A percentile compares a stretch with the other conserved stretches of the same genome.
Evolutionary conservation across 1,140 invertebrate species (phyloP).

Genomic region (Orchestia grillus): DNA sequence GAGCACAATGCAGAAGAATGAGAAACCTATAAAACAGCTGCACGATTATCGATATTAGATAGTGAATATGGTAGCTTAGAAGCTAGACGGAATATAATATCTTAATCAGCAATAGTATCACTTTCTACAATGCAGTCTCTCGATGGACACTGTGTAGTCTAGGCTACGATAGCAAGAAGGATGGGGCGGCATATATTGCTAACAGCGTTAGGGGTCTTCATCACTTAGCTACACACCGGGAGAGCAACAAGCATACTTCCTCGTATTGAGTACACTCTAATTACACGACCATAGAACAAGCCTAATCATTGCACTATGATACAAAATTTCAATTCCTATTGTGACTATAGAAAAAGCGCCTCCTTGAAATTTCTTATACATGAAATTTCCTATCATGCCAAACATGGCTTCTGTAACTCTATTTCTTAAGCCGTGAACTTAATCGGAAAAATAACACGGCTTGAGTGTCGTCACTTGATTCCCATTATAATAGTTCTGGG

Average conservation of each 20-base stretch:
- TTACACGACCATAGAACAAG: constrained; percentile 45
- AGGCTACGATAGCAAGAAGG: constrained; percentile 51
- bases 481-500: not conserved
- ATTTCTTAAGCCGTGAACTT: not conserved
- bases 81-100: constrained; percentile 37
- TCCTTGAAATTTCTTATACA: not conserved
- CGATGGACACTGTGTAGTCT: constrained; percentile 50
- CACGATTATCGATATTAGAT: constrained; percentile 10
- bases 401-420: not conserved
- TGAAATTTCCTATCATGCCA: not conserved
- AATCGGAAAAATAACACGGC: not conserved
- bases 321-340: constrained; percentile 15
- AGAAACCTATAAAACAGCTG: constrained; percentile 30
- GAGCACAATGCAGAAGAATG: constrained; percentile 2
- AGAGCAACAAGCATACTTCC: constrained; percentile 30
- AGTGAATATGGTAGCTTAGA: constrained; percentile 43
- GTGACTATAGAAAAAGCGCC: not conserved
- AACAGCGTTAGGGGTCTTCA: constrained; percentile 31
- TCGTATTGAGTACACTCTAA: constrained; percentile 28
- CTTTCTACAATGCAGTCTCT: constrained; percentile 54
- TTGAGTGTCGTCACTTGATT: not conserved
- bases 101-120: constrained; percentile 51
- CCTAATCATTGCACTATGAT: constrained; percentile 40
- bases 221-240: constrained; percentile 50
- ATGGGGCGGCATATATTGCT: constrained; percentile 44